Percentiles rank a stretch among this genome's conserved stretches.
Evolutionary conservation across 2,113 vertebrate genomes (phyloP).

Genomic region (Lamprologus callipterus): DNA sequence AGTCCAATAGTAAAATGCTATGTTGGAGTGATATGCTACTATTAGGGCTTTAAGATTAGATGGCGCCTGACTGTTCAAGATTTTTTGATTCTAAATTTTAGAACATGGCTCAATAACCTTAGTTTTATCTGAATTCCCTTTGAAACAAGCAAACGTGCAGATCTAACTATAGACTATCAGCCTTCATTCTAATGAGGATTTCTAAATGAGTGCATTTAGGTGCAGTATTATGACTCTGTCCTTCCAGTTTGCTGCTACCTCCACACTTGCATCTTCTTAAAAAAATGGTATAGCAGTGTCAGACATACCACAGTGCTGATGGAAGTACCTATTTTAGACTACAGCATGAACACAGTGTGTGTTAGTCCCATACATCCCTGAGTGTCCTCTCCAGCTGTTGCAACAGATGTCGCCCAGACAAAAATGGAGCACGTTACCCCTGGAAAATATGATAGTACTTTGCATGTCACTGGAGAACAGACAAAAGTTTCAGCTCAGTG

Average conservation of each 20-base stretch:
- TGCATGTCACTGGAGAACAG: background rate
- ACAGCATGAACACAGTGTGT: background rate
- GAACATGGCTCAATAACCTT: background rate
- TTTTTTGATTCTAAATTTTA: background rate
- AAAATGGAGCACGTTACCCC: background rate
- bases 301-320: background rate
- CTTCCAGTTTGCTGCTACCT: background rate
- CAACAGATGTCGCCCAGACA: conserved; percentile 13
- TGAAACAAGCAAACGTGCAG: background rate
- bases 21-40: background rate
- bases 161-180: background rate
- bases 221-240: background rate
- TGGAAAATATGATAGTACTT: background rate
- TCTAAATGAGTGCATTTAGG: background rate
- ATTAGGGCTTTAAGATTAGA: background rate
- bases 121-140: background rate
- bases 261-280: background rate
- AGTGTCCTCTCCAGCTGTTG: conserved; percentile 7
- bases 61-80: background rate
- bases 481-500: background rate
- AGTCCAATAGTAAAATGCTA: background rate
- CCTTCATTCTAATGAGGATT: background rate
- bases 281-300: background rate
- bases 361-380: background rate
- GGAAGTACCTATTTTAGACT: background rate